Evolutionary conservation across 2,888 invertebrate genomes (phyloP), one percentile per base, ranked within the genome.

Genomic region (Tortrix viridana): DNA sequence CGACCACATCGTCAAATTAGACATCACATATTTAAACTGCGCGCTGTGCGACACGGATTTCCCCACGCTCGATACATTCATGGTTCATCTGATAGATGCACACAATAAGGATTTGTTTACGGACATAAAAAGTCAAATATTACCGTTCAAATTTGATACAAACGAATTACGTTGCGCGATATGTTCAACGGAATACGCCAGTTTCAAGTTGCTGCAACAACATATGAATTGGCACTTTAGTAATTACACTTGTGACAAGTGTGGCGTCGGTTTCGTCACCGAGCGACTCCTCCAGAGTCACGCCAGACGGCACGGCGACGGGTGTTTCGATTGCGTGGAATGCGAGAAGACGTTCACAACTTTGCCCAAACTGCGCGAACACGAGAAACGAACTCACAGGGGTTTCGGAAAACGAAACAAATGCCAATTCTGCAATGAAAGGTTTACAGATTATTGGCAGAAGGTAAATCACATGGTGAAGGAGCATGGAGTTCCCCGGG

Each of bases 201-300:
- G 75, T 0, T 88, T 88, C 59, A 86, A 87, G 67, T 70, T 79
- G 0, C 64, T 88, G 1, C 82, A 83, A 37, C 84, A 85, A 55
- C 88, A 88, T 46, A 88, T 88, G 87, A 86, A 84, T 58, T 71
- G 74, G 0, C 88, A 88, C 71, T 86, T 76, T 22, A 76, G 79
- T 2, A 84, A 86, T 62, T 84, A 80, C 50, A 67, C 79, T 5
- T 88, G 88, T 48, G 73, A 77, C 2, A 71, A 78, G 23, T 85
- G 86, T 52, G 77, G 77, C 0, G 71, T 79, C 5, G 74, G 79
- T 0, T 86, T 79, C 58, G 76, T 84, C 0, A 77, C 76, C 0
- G 75, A 81, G 7, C 73, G 75, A 2, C 71, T 84, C 2, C 68
- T 80, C 0, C 41, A 59, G 0, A 70, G 67, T 2, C 87, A 88